A percentile compares a stretch with the other conserved stretches of the same genome.
Evolutionary conservation across 2,113 vertebrate species (phyloP).

Genomic region (Gymnobelideus leadbeateri): DNA sequence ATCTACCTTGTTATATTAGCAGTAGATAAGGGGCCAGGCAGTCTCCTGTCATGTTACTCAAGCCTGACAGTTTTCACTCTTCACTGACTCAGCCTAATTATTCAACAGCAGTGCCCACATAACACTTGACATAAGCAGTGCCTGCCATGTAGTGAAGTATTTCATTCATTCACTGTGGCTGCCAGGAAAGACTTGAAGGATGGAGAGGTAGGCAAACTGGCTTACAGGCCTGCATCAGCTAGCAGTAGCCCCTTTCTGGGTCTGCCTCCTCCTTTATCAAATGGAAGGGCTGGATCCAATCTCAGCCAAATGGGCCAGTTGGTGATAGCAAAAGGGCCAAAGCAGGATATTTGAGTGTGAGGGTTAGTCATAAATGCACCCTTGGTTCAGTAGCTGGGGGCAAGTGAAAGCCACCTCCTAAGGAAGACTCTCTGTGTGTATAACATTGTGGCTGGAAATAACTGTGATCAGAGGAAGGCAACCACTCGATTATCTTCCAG

Average conservation of each 20-base stretch:
- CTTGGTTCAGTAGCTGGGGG: neutral
- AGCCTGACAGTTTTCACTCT: constrained; percentile 10
- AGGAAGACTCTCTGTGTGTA: neutral
- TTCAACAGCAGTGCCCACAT: constrained; percentile 20
- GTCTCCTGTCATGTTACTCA: neutral
- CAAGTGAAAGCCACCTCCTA: neutral
- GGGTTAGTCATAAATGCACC: neutral
- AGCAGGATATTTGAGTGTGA: neutral
- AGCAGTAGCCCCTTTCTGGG: neutral
- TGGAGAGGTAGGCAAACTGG: neutral
- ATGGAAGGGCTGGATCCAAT: neutral
- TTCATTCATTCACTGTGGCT: neutral
- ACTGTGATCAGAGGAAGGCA: neutral
- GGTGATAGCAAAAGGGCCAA: neutral
- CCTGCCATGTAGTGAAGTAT: neutral
- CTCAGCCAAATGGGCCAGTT: neutral
- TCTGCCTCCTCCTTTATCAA: neutral
- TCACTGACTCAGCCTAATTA: neutral
- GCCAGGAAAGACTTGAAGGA: neutral
- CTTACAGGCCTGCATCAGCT: neutral
- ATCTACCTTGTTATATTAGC: neutral
- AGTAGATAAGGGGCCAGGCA: neutral
- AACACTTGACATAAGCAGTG: neutral
- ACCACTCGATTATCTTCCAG: neutral
- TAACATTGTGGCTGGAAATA: neutral